Conservation (phyloP, 2,797 vertebrate genomes). For the Malacoctenus gilli region DNA sequence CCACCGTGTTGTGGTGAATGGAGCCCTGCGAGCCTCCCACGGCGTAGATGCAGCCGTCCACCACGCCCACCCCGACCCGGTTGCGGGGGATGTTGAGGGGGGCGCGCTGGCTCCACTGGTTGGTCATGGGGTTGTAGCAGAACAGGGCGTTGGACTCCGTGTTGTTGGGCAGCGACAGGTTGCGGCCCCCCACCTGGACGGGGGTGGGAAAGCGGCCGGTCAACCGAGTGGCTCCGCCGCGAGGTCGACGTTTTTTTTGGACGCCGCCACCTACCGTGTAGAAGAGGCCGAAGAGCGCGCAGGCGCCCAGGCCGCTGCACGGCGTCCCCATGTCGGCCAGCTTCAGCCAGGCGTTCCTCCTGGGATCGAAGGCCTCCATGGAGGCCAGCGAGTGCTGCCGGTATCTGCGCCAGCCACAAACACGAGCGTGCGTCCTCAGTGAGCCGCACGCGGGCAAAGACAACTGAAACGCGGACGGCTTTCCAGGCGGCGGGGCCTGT, state of each 20-base stretch:
- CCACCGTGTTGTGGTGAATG: conserved; percentile 81
- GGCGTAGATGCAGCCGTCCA: conserved; percentile 85
- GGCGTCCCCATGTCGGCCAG: conserved; percentile 79
- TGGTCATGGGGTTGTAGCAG: conserved; percentile 89
- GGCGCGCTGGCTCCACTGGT: conserved; percentile 82
- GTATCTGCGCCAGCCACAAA: conserved; percentile 64
- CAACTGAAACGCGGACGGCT: too few species aligned
- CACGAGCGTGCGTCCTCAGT: too few species aligned
- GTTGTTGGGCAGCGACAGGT: conserved; percentile 81
- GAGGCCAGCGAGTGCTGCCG: conserved; percentile 77
- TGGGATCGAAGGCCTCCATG: conserved; percentile 83
- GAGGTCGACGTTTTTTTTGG: too few species aligned
- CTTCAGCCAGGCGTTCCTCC: conserved; percentile 76
- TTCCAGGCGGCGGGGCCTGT: too few species aligned
- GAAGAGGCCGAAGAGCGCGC: conserved; percentile 82
- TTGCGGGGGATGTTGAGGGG: conserved; percentile 82
- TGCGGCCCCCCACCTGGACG: conserved; percentile 80
- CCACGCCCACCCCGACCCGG: conserved; percentile 82
- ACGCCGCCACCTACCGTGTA: conserved; percentile 76
- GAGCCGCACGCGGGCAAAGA: too few species aligned
- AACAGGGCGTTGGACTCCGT: conserved; percentile 76
- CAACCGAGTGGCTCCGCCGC: too few species aligned
- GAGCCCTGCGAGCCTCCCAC: conserved; percentile 85
- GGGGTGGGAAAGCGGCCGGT: not conserved
- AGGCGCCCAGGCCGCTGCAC: conserved; percentile 84